These are phyloP conservation scores for Sebastes elongatus DNA, from an alignment of 2,797 vertebrate species.

Conservation along the genomic window DNA sequence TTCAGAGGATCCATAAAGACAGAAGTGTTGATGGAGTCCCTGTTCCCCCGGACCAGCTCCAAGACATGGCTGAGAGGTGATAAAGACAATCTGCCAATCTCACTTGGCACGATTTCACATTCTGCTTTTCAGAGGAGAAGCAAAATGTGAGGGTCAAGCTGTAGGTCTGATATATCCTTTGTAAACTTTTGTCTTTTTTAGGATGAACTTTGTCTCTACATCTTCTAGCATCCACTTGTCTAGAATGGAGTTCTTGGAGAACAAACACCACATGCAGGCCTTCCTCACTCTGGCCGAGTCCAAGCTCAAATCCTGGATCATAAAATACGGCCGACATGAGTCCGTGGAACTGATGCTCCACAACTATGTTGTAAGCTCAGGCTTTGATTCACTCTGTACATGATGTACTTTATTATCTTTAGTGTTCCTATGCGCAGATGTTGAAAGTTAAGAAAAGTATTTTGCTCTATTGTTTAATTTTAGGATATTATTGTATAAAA, in stretches of 20 bases:
- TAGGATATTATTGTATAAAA: neutral
- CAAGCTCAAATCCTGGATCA: conserved; percentile 96
- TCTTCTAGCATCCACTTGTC: conserved; percentile 90
- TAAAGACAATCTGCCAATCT: neutral
- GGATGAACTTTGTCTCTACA: conserved; percentile 92
- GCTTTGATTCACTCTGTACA: neutral
- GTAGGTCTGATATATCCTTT: conserved; percentile 20
- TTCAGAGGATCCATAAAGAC: conserved; percentile 91
- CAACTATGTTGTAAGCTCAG: conserved; percentile 88
- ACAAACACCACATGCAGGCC: conserved; percentile 92
- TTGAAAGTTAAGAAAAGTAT: neutral
- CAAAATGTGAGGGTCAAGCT: neutral
- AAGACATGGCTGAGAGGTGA: conserved; percentile 95
- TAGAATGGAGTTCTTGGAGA: conserved; percentile 93
- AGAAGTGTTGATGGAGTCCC: conserved; percentile 90
- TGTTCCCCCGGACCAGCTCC: conserved; percentile 90
- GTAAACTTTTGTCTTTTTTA: conserved; percentile 62
- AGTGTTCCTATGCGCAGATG: neutral
- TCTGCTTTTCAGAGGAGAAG: neutral
- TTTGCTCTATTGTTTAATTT: neutral
- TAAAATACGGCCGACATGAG: conserved; percentile 92
- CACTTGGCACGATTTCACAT: neutral
- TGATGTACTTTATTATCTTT: neutral
- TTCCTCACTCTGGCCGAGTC: conserved; percentile 91
- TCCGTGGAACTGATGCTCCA: conserved; percentile 91